Percentiles rank a stretch among this genome's conserved stretches.
These are phyloP conservation scores for Cydia strobilella DNA, from an alignment of 1,140 invertebrate species.

Conservation along the genomic window DNA sequence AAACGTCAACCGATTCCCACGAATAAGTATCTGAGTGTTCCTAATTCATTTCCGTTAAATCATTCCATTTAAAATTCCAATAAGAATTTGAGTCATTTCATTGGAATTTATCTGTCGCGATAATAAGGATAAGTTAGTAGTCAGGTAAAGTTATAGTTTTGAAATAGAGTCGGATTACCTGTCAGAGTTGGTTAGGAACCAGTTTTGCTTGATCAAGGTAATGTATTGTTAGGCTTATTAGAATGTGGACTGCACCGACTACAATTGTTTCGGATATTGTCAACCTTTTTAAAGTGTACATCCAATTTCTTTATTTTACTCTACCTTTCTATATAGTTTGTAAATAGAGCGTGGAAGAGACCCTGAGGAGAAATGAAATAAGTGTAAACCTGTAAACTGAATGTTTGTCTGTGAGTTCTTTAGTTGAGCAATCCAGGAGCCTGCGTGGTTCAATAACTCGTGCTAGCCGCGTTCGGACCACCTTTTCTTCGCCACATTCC, in stretches of 20 bases:
- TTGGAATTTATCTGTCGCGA: neutral
- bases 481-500: constrained; percentile 32
- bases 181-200: constrained; percentile 24
- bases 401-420: neutral
- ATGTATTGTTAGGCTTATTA: constrained; percentile 30
- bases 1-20: constrained; percentile 9
- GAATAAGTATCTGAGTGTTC: neutral
- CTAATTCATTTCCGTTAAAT: neutral
- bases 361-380: neutral
- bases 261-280: constrained; percentile 2
- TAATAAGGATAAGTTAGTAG: constrained; percentile 1
- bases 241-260: constrained; percentile 21
- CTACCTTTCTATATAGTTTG: neutral
- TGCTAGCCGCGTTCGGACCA: neutral
- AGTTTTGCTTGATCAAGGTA: constrained; percentile 26
- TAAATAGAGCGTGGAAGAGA: neutral
- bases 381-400: neutral
- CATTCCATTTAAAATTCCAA: neutral
- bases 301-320: neutral
- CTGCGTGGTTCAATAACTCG: constrained; percentile 16
- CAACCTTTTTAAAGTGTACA: neutral
- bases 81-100: constrained; percentile 3
- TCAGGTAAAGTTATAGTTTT: constrained; percentile 22
- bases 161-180: constrained; percentile 26
- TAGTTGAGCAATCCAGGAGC: constrained; percentile 6